A percentile compares a stretch with the other conserved stretches of the same genome.
Evolutionary conservation across 2,888 invertebrate genomes (phyloP).

Genomic region (Syritta pipiens): DNA sequence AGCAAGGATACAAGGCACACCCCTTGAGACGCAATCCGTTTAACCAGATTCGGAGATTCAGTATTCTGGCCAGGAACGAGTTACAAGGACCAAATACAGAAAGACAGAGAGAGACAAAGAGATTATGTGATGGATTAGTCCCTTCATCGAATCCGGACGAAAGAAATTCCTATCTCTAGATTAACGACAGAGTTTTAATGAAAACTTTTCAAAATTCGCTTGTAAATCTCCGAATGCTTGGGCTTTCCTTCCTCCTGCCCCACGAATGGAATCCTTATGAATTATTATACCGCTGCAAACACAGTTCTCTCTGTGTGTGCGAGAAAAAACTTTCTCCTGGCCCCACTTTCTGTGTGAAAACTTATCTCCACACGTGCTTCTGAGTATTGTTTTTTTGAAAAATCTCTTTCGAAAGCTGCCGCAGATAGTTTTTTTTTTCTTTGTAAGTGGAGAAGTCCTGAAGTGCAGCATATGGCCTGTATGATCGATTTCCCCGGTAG

Average conservation of each 20-base stretch:
- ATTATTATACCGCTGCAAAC: slow-evolving; percentile 39
- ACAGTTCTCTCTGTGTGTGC: slow-evolving; percentile 34
- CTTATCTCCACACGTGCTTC: slow-evolving; percentile 55
- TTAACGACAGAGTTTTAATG: slow-evolving; percentile 42
- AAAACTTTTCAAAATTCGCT: slow-evolving; percentile 46
- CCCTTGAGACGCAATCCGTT: not conserved
- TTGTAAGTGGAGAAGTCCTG: not conserved
- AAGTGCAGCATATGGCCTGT: slow-evolving; percentile 36
- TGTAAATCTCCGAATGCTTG: slow-evolving; percentile 44
- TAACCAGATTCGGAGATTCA: slow-evolving; percentile 12
- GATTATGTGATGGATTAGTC: slow-evolving; percentile 52
- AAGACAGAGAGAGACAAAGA: not conserved
- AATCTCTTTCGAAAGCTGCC: slow-evolving; percentile 25
- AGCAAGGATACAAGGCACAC: slow-evolving; percentile 33
- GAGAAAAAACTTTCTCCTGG: slow-evolving; percentile 35
- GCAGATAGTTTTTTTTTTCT: slow-evolving; percentile 43
- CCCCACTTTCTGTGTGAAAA: slow-evolving; percentile 18
- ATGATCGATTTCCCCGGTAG: slow-evolving; percentile 50
- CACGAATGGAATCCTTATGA: slow-evolving; percentile 38
- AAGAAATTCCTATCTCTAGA: slow-evolving; percentile 54
- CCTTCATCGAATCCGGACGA: slow-evolving; percentile 39
- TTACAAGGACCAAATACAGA: not conserved
- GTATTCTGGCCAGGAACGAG: not conserved
- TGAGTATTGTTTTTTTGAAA: slow-evolving; percentile 10
- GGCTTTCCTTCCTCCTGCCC: no score